phyloP scores from a whole-genome alignment of 2,797 vertebrate genomes.

The Champsocephalus esox region DNA sequence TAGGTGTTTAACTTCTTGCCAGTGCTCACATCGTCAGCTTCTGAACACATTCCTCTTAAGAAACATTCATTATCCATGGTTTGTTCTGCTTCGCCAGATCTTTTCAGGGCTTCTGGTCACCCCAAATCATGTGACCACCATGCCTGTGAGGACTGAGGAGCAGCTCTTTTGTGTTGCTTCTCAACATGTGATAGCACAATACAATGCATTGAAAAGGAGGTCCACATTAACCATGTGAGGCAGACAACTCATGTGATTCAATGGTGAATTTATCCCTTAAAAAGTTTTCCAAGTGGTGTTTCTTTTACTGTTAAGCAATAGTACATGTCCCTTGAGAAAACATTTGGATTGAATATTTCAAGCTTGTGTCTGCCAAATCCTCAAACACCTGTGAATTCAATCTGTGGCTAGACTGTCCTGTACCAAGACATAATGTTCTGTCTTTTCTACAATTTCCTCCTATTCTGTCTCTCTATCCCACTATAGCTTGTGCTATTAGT shows the following conservation, averaged over 20 bases:
- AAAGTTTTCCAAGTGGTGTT: not conserved
- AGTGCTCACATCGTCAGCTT: not conserved
- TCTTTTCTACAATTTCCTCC: not conserved
- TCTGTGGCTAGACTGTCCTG: conserved; percentile 53
- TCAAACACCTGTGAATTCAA: conserved; percentile 37
- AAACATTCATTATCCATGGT: not conserved
- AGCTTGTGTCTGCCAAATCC: conserved; percentile 12
- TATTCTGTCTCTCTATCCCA: not conserved
- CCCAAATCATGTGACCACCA: conserved; percentile 38
- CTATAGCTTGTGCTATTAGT: not conserved
- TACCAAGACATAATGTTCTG: conserved; percentile 2
- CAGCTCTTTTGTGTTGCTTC: not conserved
- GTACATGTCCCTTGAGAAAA: not conserved
- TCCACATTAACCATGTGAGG: not conserved
- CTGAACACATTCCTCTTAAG: not conserved
- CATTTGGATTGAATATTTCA: conserved; percentile 36
- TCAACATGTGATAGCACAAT: not conserved
- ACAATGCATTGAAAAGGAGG: not conserved
- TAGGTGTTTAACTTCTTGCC: too few species aligned
- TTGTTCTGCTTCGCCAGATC: not conserved
- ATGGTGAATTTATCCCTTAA: not conserved
- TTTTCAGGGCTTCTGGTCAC: conserved; percentile 7
- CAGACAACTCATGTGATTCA: not conserved
- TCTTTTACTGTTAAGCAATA: not conserved
- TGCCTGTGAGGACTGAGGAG: not conserved